A percentile compares a stretch with the other conserved stretches of the same genome.
Evolutionary conservation across 2,113 vertebrate species (phyloP).

Genomic region (Xenopus borealis): DNA sequence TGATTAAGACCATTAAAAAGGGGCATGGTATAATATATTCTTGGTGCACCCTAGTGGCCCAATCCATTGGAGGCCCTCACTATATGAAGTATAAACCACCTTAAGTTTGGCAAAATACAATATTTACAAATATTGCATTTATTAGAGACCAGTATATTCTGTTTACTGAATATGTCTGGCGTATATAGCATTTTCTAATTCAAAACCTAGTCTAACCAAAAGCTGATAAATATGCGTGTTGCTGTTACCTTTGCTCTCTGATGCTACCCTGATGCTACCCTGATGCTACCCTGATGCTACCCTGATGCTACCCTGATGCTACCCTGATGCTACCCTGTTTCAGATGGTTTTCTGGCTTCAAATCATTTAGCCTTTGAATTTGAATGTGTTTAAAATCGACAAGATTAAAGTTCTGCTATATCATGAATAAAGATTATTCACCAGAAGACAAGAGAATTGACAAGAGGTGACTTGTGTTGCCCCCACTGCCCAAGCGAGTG

Average conservation of each 20-base stretch:
- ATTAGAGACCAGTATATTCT: too few relatives aligned
- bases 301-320: not conserved
- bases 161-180: too few relatives aligned
- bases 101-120: too few relatives aligned
- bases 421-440: constrained; percentile 19
- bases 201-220: too few relatives aligned
- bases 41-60: too few relatives aligned
- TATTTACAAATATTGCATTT: too few relatives aligned
- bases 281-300: not conserved
- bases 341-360: not conserved
- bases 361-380: constrained; percentile 14
- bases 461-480: not conserved
- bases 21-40: too few relatives aligned
- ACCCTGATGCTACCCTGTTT: not conserved
- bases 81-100: too few relatives aligned
- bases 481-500: not conserved
- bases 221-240: constrained; percentile 13
- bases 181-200: too few relatives aligned
- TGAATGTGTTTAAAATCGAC: not conserved
- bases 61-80: too few relatives aligned
- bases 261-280: not conserved
- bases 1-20: too few relatives aligned
- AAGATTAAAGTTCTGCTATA: constrained; percentile 17
- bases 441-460: constrained; percentile 1
- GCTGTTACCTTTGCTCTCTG: not conserved